Base-by-base conservation (phyloP, 2,113 vertebrate species). In the Cebidichthys violaceus region DNA sequence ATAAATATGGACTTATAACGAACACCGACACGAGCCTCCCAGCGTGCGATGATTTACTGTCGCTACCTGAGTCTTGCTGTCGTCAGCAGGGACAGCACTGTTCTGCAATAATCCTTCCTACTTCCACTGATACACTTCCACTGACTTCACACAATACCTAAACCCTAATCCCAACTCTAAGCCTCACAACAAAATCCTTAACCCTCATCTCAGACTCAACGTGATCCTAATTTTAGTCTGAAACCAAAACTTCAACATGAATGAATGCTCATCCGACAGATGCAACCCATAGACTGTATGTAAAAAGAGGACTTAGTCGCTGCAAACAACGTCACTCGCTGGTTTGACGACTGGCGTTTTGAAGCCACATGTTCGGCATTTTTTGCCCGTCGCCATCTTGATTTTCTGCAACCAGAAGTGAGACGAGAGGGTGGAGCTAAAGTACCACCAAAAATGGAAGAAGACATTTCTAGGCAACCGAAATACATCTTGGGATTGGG, bases 1-100 rank as follows among this genome's bases (percentile, higher is more conserved):
- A 81, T 81, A 74, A 84, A 79, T 69, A 70, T 70, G 31, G 73
- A 41, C 71, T 59, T 22, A 73, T 70, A 73, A 66, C 75, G 20
- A 60, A 78, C 24, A 70, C 33, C 41, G 82, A 78, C 82, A 75
- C 2, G 0, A 43, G 62, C 77, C 50, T 83, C 81, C 68, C 72
- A 37, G 68, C 29, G 70, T 43, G 82, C 5, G 0, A 55, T 81
- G 82, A 81, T 66, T 84, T 57, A 87, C 77, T 61, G 77, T 69
- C 20, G 29, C 55, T 35, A 29, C 55, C 22, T 2, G 59, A 59
- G 77, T 59, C 77, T 74, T 33, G 62, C 85, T 81, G 77, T 45
- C 33, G 37, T 72, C 70, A 60, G 77, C 74, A 77, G 50, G 59
- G 59, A 80, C 67, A 61, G 35, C 64, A 27, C 14, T 57, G 43